Base-by-base conservation (phyloP, 1,140 invertebrate species). In the Grapholita molesta region DNA sequence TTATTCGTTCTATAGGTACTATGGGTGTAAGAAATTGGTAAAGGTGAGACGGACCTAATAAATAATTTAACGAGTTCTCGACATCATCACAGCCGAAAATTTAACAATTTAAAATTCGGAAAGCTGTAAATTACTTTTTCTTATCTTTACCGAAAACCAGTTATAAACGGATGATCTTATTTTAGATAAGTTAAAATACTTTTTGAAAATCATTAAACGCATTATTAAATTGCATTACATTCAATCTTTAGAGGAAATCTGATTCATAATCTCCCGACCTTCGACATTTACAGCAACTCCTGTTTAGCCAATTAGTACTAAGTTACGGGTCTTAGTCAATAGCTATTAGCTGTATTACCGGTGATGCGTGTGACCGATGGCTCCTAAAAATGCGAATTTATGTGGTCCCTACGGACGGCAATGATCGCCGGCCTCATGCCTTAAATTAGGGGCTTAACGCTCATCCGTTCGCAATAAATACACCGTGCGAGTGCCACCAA, bases 371-470 rank as follows among this genome's bases (percentile, higher is more conserved):
- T 71, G 55, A 69, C 72, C 80, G 73, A 76, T 76, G 84, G 78
- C 78, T 76, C 79, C 80, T 85, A 82, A 86, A 88, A 89, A 86
- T 86, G 85, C 81, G 84, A 88, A 89, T 89, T 89, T 89, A 89
- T 88, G 79, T 82, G 70, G 70, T 68, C 74, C 79, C 82, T 70
- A 69, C 75, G 78, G 82, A 78, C 82, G 75, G 79, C 84, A 84
- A 89, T 89, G 85, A 88, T 89, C 84, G 85, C 79, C 71, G 73
- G 77, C 77, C 81, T 86, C 82, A 75, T 78, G 78, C 80, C 83
- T 86, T 88, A 89, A 87, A 88, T 89, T 87, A 84, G 82, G 79
- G 83, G 84, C 78, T 83, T 85, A 82, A 81, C 79, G 82, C 80
- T 84, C 80, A 84, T 88, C 80, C 82, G 75, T 78, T 70, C 71